These are phyloP conservation scores for Gulo gulo DNA, from an alignment of 2,113 vertebrate genomes.

Conservation along the genomic window DNA sequence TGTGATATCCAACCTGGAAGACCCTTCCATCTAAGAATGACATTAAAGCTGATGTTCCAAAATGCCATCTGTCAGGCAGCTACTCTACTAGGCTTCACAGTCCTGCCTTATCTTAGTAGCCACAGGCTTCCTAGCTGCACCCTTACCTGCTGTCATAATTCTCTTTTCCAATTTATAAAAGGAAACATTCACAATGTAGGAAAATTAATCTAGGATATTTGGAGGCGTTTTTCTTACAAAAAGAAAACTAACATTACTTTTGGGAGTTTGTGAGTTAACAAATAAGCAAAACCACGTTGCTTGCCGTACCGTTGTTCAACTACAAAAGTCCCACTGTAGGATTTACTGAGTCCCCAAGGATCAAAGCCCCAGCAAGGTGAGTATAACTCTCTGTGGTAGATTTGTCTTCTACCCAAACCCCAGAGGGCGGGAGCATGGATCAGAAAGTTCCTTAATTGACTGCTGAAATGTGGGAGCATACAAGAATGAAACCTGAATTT, in stretches of 20 bases:
- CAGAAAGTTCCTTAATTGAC: constrained; percentile 5
- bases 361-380: background rate
- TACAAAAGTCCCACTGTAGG: background rate
- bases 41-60: background rate
- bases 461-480: background rate
- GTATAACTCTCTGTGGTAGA: background rate
- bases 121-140: background rate
- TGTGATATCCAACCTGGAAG: background rate
- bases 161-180: background rate
- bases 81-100: background rate
- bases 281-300: background rate
- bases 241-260: background rate
- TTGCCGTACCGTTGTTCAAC: background rate
- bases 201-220: background rate
- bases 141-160: background rate
- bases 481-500: constrained; percentile 65
- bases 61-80: rapidly evolving
- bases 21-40: background rate
- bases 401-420: background rate
- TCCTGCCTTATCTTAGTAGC: too few species aligned
- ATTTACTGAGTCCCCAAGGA: background rate
- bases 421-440: background rate
- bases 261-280: background rate
- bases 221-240: background rate
- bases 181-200: background rate